Evolutionary conservation across 1,140 invertebrate species (phyloP).

Genomic region (Parapsyche elsis): DNA sequence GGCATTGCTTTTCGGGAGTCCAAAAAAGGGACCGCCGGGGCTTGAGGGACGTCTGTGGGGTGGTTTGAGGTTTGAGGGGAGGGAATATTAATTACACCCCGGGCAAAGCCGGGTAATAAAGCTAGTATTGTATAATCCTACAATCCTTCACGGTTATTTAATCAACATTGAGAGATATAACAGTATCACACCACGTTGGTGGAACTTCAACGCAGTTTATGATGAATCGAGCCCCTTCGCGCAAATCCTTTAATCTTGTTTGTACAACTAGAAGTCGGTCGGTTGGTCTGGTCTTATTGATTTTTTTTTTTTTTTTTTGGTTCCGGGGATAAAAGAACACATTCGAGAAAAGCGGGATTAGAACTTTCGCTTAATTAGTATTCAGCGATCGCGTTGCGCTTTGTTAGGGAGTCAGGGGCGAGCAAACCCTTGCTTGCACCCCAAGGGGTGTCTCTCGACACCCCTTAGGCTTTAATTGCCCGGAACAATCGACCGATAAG

Average conservation of each 20-base stretch:
- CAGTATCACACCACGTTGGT: too few species aligned
- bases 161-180: too few species aligned
- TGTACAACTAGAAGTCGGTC: background rate
- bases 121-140: too few species aligned
- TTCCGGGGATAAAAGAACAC: background rate
- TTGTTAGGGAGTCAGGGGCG: background rate
- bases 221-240: too few species aligned
- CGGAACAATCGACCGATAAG: constrained; percentile 54
- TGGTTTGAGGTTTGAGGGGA: too few species aligned
- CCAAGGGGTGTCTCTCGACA: background rate
- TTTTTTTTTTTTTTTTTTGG: background rate
- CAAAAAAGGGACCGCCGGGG: too few species aligned
- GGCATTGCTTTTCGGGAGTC: too few species aligned
- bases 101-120: too few species aligned
- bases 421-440: constrained; percentile 6
- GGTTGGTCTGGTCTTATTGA: background rate
- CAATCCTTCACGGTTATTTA: too few species aligned
- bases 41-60: too few species aligned
- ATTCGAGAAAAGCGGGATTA: background rate
- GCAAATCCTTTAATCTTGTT: background rate
- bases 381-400: constrained; percentile 5
- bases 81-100: too few species aligned
- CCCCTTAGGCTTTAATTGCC: constrained; percentile 51
- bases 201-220: too few species aligned
- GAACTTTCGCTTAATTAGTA: constrained; percentile 4